Percentiles rank a stretch among this genome's conserved stretches.
Conservation (phyloP, 1,140 invertebrate genomes). For the Leptinotarsa lineolata region DNA sequence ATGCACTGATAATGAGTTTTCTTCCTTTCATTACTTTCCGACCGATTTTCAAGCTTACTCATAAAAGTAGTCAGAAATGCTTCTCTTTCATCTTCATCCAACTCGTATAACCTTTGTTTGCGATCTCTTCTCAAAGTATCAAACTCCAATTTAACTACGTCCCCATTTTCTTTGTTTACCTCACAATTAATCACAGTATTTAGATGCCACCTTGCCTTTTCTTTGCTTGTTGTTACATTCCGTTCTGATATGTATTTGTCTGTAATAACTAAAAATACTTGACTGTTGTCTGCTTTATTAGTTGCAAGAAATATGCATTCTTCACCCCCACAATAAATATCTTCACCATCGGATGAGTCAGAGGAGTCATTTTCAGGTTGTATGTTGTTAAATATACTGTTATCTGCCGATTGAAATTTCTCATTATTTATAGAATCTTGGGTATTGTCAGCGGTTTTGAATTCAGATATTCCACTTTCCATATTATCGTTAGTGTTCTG, state of each 20-base stretch:
- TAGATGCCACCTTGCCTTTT: conserved; percentile 63
- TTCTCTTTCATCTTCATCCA: conserved; percentile 62
- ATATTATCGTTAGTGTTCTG: not conserved
- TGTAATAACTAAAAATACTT: conserved; percentile 43
- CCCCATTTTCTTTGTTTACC: conserved; percentile 55
- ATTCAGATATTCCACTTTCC: conserved; percentile 10
- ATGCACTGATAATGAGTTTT: conserved; percentile 65
- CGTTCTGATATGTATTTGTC: conserved; percentile 58
- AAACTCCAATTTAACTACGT: conserved; percentile 63
- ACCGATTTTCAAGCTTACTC: conserved; percentile 53
- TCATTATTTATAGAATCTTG: conserved; percentile 8
- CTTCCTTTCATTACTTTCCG: conserved; percentile 59
- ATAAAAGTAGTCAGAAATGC: conserved; percentile 54
- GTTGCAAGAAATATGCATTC: conserved; percentile 57
- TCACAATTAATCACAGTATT: conserved; percentile 63
- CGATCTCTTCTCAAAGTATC: conserved; percentile 64
- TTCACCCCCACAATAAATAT: conserved; percentile 43
- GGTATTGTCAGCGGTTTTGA: not conserved
- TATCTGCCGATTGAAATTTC: conserved; percentile 29
- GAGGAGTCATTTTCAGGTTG: conserved; percentile 28
- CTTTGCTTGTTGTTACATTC: conserved; percentile 58
- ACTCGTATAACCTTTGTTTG: conserved; percentile 62
- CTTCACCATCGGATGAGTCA: conserved; percentile 33
- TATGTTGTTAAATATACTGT: conserved; percentile 21
- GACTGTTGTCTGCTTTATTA: conserved; percentile 45